Evolutionary conservation across 1,140 invertebrate genomes (phyloP), one percentile per base, ranked within the genome.

Genomic region (Cydia strobilella): DNA sequence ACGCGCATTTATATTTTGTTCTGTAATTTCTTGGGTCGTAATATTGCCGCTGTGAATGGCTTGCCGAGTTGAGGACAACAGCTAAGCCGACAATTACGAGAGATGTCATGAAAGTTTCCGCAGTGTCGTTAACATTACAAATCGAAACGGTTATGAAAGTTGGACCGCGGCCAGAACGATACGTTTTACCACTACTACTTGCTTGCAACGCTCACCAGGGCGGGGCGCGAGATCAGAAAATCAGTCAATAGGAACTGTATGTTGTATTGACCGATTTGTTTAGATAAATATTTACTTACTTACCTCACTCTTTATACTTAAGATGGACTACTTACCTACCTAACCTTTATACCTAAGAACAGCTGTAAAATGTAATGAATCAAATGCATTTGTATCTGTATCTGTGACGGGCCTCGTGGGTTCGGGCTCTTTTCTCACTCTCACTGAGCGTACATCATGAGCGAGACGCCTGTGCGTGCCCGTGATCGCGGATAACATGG

Each of bases 71-170:
- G 65, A 39, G 35, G 27, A 69, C 54, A 59, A 12, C 20, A 39
- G 65, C 65, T 69, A 69, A 69, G 65, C n/a, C 31, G 65, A 27
- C 65, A 69, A 69, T 69, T 69, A 69, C 65, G 31, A 18, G 31
- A 39, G 65, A 69, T 69, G 35, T 69, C 65, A 18, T 42, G 65
- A 69, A 69, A 69, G 27, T 69, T 69, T 35, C 15, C 15, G 27
- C 65, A 35, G 65, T 69, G 18, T 69, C 65, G 65, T 69, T 69
- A 69, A 69, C 65, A 69, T 69, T 69, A 69, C 65, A 69, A 69
- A 69, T 69, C 65, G 65, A 39, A 69, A 69, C 65, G 65, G 65
- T 69, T 69, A 69, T 69, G 65, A 69, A 42, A 69, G 65, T 69
- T 69, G 65, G 65, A 18, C 65, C 27, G 65, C n/a, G 18, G 65